Evolutionary conservation across 1,140 invertebrate genomes (phyloP).

Genomic region (Cyclargus thomasi): DNA sequence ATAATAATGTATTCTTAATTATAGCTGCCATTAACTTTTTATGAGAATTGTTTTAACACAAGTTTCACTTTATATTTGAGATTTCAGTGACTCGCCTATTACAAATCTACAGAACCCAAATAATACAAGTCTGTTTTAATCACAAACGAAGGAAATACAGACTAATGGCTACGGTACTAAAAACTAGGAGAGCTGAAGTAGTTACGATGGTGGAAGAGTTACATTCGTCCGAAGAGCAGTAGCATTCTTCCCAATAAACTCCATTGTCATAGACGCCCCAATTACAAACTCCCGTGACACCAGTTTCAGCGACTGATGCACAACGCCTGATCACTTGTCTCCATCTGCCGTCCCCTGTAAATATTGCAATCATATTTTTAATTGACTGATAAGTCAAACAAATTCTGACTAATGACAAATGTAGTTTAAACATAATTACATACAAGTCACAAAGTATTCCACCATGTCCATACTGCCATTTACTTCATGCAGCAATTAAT

Average conservation of each 20-base stretch:
- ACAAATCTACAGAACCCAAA: not conserved
- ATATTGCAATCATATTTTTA: too few species aligned
- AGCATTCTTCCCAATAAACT: constrained; percentile 96
- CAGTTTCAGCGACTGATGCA: constrained; percentile 91
- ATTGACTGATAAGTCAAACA: not conserved
- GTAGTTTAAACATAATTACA: too few species aligned
- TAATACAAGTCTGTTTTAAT: not conserved
- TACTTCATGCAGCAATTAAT: too few species aligned
- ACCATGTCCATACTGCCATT: too few species aligned
- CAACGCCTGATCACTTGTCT: constrained; percentile 92
- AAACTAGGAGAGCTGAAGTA: constrained; percentile 26
- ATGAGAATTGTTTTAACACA: not conserved
- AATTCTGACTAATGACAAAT: not conserved
- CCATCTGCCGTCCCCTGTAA: constrained; percentile 93
- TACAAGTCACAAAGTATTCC: too few species aligned
- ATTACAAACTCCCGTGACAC: constrained; percentile 93
- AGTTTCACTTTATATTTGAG: not conserved
- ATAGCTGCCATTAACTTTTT: not conserved
- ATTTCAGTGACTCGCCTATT: not conserved
- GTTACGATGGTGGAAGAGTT: constrained; percentile 73
- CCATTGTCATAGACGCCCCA: constrained; percentile 95
- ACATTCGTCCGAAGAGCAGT: constrained; percentile 91
- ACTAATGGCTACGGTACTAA: constrained; percentile 21
- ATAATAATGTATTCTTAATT: not conserved
- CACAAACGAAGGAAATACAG: not conserved